Evolutionary conservation across 2,113 vertebrate genomes (phyloP), one percentile per base, ranked within the genome.

Genomic region (Cephalopholis sonnerati): DNA sequence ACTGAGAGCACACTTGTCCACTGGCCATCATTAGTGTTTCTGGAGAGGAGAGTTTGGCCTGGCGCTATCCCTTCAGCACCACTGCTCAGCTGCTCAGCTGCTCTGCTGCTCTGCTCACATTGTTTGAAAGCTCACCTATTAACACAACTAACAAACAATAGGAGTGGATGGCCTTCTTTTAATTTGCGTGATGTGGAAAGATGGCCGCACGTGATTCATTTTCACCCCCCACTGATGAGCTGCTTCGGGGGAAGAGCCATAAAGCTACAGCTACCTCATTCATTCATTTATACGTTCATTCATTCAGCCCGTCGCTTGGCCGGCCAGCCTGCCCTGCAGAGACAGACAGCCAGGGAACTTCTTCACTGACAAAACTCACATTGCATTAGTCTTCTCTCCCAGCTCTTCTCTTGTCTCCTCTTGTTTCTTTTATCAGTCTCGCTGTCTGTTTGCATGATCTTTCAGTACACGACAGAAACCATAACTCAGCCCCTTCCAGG

Each of bases 361-460:
- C 62, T 79, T 82, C 74, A 62, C 68, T 78, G 70, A 74, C 81
- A 72, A 74, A 77, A 48, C 62, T 87, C 63, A 54, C 46, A 59
- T 55, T 69, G 27, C 71, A 87, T 84, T 80, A 67, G 69, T 89
- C 74, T 90, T 73, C 50, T 50, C 61, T 79, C 29, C 22, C 24
- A 62, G 65, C 59, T 70, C 79, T 18, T 77, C 50, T 70, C 50
- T 61, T 72, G 67, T 85, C 79, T 84, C 50, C 68, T 81, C 71
- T 8, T 29, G 41, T 80, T 89, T 86, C 61, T 73, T 79, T 65
- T 82, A 86, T 77, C 82, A 83, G 53, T 55, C 82, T 65, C 11
- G 1, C 67, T 51, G 74, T 87, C 77, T 77, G 72, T 90, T 83
- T 82, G 65, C 69, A 81, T 84, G 82, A 86, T 82, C 64, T 79